Percentiles rank a stretch among this genome's conserved stretches.
Evolutionary conservation across 1,140 invertebrate genomes (phyloP).

Genomic region (Arctopsyche grandis): DNA sequence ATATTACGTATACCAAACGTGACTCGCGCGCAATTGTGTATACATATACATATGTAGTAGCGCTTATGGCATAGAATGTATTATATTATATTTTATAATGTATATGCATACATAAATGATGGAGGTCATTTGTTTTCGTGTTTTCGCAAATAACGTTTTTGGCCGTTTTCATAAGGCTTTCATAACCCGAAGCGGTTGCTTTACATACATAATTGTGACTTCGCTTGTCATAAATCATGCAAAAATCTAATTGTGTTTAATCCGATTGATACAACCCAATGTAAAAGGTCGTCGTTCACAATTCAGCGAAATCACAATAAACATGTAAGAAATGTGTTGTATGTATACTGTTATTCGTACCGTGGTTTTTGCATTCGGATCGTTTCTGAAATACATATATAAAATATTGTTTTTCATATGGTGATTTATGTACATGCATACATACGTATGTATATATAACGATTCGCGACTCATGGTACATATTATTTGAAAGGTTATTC

Average conservation of each 20-base stretch:
- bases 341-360: no score
- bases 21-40: no score
- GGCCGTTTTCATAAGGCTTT: slow-evolving; percentile 29
- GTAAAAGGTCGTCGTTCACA: no score
- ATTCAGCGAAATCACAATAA: no score
- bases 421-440: neutral
- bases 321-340: no score
- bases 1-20: neutral
- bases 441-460: neutral
- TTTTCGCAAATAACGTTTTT: neutral
- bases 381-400: neutral
- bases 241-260: neutral
- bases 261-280: neutral
- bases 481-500: no score
- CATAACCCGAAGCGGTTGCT: slow-evolving; percentile 1
- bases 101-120: slow-evolving; percentile 20
- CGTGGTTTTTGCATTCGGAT: neutral
- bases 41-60: no score
- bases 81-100: no score
- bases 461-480: no score
- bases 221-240: neutral
- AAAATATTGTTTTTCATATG: neutral
- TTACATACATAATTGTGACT: slow-evolving; percentile 32
- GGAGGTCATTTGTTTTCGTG: slow-evolving; percentile 1
- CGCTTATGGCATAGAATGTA: no score